Conservation (phyloP, 2,113 vertebrate genomes). For the Capreolus pygargus region DNA sequence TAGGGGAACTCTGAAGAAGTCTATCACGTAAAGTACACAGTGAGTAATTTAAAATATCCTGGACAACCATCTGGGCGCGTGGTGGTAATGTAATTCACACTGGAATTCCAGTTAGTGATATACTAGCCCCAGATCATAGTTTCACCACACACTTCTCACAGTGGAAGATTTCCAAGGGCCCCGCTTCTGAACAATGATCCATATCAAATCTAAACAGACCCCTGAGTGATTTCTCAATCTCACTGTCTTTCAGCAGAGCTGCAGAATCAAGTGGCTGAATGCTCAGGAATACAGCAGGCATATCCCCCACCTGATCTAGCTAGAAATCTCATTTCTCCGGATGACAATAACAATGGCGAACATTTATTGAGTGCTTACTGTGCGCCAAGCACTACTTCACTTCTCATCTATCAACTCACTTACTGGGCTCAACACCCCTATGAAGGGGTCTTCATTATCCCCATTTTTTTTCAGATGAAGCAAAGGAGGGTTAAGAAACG, state of each 20-base stretch:
- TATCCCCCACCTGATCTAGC: not conserved
- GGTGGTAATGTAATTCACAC: not conserved
- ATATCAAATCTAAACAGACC: not conserved
- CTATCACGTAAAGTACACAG: not conserved
- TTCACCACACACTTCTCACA: not conserved
- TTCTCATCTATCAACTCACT: not conserved
- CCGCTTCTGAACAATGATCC: not conserved
- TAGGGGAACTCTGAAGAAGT: not conserved
- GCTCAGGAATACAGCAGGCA: not conserved
- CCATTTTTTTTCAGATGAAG: not conserved
- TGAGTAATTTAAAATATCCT: not conserved
- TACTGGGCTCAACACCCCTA: not conserved
- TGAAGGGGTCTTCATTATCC: not conserved
- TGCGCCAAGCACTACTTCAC: not conserved
- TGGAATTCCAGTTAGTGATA: not conserved
- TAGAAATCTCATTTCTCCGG: not conserved
- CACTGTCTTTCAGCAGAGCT: not conserved
- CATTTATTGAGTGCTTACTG: not conserved
- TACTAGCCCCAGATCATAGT: not conserved
- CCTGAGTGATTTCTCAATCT: not conserved
- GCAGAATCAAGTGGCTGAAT: not conserved
- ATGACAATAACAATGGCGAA: not conserved
- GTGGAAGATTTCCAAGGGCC: not conserved
- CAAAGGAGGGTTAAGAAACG: not conserved
- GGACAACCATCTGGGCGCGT: not conserved